These are phyloP conservation scores for Bradypus variegatus DNA, from an alignment of 2,797 vertebrate genomes.

Conservation along the genomic window DNA sequence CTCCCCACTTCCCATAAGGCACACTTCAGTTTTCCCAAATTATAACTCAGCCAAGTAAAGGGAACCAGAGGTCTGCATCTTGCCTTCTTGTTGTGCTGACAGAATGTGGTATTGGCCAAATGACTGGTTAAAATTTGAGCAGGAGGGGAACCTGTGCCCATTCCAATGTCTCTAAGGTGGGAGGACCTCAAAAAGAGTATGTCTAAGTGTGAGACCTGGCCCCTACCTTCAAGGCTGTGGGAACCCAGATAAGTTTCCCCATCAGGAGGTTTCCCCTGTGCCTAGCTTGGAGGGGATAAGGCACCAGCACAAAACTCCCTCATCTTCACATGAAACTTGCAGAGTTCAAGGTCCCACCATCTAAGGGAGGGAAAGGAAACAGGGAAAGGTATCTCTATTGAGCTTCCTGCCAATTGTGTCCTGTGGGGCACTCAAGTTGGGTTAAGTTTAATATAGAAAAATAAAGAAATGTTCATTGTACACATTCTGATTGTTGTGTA, in stretches of 20 bases:
- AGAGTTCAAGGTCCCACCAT: neutral
- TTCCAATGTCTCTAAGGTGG: neutral
- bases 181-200: neutral
- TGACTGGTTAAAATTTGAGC: neutral
- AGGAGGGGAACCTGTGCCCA: neutral
- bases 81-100: neutral
- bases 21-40: neutral
- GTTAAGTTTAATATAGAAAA: neutral
- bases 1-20: neutral
- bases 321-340: neutral
- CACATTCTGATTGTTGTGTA: neutral
- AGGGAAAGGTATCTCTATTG: neutral
- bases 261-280: neutral
- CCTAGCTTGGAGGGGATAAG: neutral
- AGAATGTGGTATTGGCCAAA: neutral
- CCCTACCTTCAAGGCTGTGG: neutral
- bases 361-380: neutral
- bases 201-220: neutral
- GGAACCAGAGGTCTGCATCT: neutral
- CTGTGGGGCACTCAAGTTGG: neutral
- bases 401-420: neutral
- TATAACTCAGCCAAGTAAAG: neutral
- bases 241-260: neutral
- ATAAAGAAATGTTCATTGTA: neutral
- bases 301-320: neutral